phyloP scores from a whole-genome alignment of 2,113 vertebrate species.

The Prunella himalayana region DNA sequence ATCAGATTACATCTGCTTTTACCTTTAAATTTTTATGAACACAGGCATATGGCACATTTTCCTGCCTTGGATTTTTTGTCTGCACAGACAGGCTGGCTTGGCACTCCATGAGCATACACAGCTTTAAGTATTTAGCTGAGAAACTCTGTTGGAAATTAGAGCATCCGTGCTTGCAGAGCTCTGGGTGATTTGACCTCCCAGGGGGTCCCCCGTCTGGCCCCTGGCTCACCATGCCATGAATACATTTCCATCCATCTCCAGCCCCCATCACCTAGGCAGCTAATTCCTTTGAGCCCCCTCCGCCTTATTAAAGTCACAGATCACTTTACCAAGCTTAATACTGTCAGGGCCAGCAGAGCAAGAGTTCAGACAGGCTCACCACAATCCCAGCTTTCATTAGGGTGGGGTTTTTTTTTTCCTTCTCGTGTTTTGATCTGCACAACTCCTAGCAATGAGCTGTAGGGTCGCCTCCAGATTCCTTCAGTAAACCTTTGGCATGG shows the following conservation, averaged over 20 bases:
- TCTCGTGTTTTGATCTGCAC: slow-evolving; percentile 58
- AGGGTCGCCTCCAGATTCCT: slow-evolving; percentile 97
- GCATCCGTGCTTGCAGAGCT: slow-evolving; percentile 70
- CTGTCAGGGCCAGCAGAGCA: slow-evolving; percentile 79
- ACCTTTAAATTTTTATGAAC: slow-evolving; percentile 81
- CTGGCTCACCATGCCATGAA: slow-evolving; percentile 79
- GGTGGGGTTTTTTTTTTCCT: slow-evolving; percentile 14
- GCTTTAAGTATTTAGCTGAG: slow-evolving; percentile 76
- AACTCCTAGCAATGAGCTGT: slow-evolving; percentile 77
- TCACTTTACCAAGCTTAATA: slow-evolving; percentile 89
- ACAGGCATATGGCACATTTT: slow-evolving; percentile 72
- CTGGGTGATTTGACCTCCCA: slow-evolving; percentile 83
- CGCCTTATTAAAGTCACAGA: slow-evolving; percentile 99
- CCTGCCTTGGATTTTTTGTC: slow-evolving; percentile 59
- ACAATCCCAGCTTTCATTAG: slow-evolving; percentile 68
- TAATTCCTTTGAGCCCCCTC: slow-evolving; percentile 93
- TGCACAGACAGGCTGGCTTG: slow-evolving; percentile 66
- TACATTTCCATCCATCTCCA: slow-evolving; percentile 81
- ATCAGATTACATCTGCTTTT: slow-evolving; percentile 79
- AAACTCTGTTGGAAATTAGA: slow-evolving; percentile 73
- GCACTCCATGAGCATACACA: slow-evolving; percentile 70
- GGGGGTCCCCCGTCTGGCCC: slow-evolving; percentile 77
- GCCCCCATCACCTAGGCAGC: slow-evolving; percentile 89
- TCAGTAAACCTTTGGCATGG: slow-evolving; percentile 97
- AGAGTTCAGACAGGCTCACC: slow-evolving; percentile 77